Percentiles rank a stretch among this genome's conserved stretches.
Conservation (phyloP, 2,797 vertebrate genomes). For the Hipposideros larvatus region DNA sequence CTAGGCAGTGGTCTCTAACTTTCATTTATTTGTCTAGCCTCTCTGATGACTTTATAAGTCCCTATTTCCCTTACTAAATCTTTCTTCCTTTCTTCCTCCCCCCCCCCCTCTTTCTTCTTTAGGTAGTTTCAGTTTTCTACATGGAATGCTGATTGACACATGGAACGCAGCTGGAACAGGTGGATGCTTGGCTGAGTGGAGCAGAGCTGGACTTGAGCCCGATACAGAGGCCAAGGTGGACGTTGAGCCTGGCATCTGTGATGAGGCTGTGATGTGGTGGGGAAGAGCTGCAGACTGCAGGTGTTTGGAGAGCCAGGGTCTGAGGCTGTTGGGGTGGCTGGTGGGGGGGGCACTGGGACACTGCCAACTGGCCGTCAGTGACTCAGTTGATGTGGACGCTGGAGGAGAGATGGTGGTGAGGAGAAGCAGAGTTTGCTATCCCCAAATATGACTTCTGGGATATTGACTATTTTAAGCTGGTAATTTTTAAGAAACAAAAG, state of each 20-base stretch:
- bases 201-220: not conserved
- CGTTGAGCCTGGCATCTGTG: not conserved
- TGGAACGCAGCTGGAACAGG: not conserved
- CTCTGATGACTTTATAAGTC: not conserved
- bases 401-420: slow-evolving; percentile 59
- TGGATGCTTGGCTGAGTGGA: not conserved
- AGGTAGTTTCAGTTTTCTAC: not conserved
- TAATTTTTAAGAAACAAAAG: not conserved
- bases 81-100: too few relatives aligned
- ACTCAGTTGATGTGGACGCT: not conserved
- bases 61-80: not conserved
- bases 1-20: too few relatives aligned
- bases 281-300: not conserved
- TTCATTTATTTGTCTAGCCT: not conserved
- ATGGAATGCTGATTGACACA: not conserved
- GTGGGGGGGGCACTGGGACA: not conserved
- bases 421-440: not conserved
- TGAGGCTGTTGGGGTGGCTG: not conserved
- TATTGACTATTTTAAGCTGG: not conserved
- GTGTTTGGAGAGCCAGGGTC: not conserved
- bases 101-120: too few relatives aligned
- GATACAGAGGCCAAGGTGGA: not conserved
- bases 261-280: not conserved
- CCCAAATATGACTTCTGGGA: not conserved
- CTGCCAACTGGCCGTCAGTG: not conserved